Conservation (phyloP, 2,113 vertebrate genomes). For the Hydrolagus affinis region DNA sequence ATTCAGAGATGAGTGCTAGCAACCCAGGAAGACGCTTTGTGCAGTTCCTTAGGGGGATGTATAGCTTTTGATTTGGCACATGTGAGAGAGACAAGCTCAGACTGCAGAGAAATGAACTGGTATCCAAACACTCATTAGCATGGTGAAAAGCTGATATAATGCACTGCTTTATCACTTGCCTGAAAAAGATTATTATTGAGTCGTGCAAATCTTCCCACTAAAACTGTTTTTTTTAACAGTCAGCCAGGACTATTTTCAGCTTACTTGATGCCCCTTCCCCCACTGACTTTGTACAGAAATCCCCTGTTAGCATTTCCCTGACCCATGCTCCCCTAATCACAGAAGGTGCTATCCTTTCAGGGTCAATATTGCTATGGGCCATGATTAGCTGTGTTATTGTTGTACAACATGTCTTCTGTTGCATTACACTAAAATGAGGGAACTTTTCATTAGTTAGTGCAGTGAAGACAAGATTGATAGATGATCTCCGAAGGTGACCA, state of each 20-base stretch:
- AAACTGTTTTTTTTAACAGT: neutral
- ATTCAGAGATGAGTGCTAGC: too few relatives aligned
- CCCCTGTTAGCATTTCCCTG: neutral
- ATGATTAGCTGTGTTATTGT: slow-evolving; percentile 39
- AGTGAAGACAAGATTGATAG: slow-evolving; percentile 58
- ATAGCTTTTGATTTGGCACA: too few relatives aligned
- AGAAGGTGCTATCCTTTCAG: slow-evolving; percentile 1
- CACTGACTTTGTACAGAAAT: neutral
- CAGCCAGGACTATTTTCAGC: neutral
- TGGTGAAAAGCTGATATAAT: neutral
- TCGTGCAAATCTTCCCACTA: neutral
- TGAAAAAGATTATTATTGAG: neutral
- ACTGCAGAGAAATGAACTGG: too few relatives aligned
- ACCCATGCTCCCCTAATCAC: neutral
- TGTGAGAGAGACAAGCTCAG: too few relatives aligned
- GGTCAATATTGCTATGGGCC: slow-evolving; percentile 1
- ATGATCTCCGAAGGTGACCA: slow-evolving; percentile 59
- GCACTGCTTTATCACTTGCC: neutral
- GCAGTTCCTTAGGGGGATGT: too few relatives aligned
- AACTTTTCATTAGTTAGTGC: slow-evolving; percentile 43
- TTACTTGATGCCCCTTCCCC: neutral
- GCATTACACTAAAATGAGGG: slow-evolving; percentile 37
- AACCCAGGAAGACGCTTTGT: too few relatives aligned
- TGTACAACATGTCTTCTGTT: slow-evolving; percentile 38
- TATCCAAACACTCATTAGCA: too few relatives aligned